Evolutionary conservation across 2,113 vertebrate species (phyloP).

Genomic region (Aldabrachelys gigantea): DNA sequence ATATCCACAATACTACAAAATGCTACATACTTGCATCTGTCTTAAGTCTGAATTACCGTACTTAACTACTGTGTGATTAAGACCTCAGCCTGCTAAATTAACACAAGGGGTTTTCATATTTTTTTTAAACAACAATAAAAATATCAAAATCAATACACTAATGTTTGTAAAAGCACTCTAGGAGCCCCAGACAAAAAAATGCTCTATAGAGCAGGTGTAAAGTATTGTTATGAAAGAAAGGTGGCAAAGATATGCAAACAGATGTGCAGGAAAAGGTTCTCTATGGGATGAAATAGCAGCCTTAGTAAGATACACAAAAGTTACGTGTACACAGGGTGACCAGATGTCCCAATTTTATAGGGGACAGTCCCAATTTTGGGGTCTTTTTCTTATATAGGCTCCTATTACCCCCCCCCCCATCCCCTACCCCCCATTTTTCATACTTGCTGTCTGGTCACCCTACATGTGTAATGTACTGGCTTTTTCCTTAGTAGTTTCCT

Average conservation of each 20-base stretch:
- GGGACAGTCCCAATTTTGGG: too few species aligned
- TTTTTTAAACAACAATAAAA: background rate
- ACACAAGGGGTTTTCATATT: background rate
- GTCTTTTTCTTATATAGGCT: too few species aligned
- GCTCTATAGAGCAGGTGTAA: background rate
- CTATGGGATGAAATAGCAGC: background rate
- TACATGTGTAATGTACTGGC: background rate
- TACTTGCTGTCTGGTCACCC: too few species aligned
- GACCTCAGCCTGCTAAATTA: background rate
- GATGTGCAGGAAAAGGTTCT: background rate
- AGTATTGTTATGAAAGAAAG: background rate
- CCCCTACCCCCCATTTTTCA: too few species aligned
- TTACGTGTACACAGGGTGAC: background rate
- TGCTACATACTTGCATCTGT: background rate
- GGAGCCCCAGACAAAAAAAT: background rate
- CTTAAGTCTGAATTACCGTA: background rate
- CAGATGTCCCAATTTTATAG: too few species aligned
- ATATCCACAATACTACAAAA: background rate
- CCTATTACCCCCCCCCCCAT: too few species aligned
- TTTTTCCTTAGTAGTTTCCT: background rate
- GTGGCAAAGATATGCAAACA: background rate
- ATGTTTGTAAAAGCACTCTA: background rate
- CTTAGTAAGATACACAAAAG: background rate
- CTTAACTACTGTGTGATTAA: background rate
- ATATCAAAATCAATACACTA: background rate